These are phyloP conservation scores for Eupithecia exiguata DNA, from an alignment of 2,888 invertebrate species.

Conservation along the genomic window DNA sequence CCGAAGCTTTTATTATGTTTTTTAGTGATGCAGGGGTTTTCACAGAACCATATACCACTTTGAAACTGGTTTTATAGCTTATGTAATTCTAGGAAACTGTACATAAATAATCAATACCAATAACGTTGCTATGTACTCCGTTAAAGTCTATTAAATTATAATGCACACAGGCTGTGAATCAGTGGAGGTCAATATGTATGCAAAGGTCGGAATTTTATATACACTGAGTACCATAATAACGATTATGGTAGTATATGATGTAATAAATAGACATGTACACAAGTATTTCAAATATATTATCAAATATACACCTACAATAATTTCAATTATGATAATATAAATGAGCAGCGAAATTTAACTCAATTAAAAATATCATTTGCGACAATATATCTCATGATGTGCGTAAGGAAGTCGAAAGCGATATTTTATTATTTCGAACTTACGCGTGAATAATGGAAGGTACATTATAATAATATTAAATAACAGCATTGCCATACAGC, in stretches of 20 bases:
- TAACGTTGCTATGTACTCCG: background rate
- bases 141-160: background rate
- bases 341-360: background rate
- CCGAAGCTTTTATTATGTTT: background rate
- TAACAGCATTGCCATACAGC: too few species aligned
- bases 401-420: background rate
- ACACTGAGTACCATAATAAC: background rate
- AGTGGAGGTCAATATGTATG: background rate
- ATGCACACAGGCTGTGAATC: background rate
- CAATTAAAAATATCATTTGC: background rate
- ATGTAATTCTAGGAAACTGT: slow-evolving; percentile 12
- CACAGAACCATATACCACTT: slow-evolving; percentile 1
- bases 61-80: slow-evolving; percentile 2
- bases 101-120: background rate
- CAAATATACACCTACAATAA: background rate
- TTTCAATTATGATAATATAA: background rate
- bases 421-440: background rate
- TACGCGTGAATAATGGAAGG: too few species aligned
- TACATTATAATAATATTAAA: too few species aligned
- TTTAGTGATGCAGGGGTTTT: background rate
- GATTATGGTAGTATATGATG: background rate
- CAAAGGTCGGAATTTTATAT: slow-evolving; percentile 4
- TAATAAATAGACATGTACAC: background rate
- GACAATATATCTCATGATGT: background rate
- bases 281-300: background rate